These are phyloP conservation scores for Bothrops jararaca DNA, from an alignment of 2,113 vertebrate species.

Conservation along the genomic window DNA sequence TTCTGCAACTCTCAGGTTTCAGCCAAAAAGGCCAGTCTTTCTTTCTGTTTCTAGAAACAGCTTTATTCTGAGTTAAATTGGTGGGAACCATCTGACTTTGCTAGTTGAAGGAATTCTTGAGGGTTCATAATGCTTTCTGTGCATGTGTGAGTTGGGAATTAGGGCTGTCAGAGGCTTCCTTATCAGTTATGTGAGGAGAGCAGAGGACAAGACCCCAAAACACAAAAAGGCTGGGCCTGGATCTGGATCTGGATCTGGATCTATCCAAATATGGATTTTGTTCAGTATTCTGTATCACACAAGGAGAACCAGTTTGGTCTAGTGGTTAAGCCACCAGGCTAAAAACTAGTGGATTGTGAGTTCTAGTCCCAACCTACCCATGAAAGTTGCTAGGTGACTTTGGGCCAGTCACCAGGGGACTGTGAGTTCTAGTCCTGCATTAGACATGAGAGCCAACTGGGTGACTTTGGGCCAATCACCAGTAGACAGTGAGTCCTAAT, in stretches of 20 bases:
- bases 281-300: not conserved
- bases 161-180: not conserved
- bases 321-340: not conserved
- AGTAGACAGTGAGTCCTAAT: too few relatives aligned
- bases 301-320: not conserved
- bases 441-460: not conserved
- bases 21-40: not conserved
- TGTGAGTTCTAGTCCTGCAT: not conserved
- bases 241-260: not conserved
- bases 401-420: not conserved
- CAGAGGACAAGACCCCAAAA: not conserved
- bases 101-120: too few relatives aligned
- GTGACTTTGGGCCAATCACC: not conserved
- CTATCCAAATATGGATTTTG: not conserved
- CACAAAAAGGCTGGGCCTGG: not conserved
- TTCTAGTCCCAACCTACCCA: not conserved
- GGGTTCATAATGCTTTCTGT: not conserved
- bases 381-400: not conserved
- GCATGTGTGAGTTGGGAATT: not conserved
- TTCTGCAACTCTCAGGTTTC: not conserved
- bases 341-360: not conserved
- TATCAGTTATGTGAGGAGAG: not conserved
- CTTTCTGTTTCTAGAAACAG: not conserved
- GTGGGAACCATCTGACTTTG: not conserved
- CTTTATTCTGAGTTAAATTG: not conserved